phyloP scores from a whole-genome alignment of 2,888 invertebrate species.

The Chrysodeixis includens region DNA sequence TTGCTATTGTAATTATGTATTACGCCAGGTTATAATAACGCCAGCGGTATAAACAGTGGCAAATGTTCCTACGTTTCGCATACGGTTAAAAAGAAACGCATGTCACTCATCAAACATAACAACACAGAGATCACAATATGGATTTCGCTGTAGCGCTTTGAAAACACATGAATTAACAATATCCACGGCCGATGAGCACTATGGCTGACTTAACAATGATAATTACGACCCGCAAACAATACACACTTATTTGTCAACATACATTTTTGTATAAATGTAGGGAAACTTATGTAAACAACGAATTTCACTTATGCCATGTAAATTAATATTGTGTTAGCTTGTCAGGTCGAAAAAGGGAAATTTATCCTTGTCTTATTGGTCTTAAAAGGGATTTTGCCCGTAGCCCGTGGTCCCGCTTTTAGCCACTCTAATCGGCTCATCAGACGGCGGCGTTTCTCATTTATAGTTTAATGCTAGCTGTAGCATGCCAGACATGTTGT shows the following conservation, averaged over 20 bases:
- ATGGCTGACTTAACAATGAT: slow-evolving; percentile 8
- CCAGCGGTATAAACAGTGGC: not conserved
- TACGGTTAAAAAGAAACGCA: slow-evolving; percentile 6
- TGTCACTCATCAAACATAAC: slow-evolving; percentile 7
- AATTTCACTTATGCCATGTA: no score
- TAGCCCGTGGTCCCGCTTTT: not conserved
- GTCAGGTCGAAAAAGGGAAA: not conserved
- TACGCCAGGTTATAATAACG: not conserved
- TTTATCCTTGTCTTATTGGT: not conserved
- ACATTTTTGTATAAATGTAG: not conserved
- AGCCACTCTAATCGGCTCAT: not conserved
- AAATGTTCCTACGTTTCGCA: slow-evolving; percentile 19
- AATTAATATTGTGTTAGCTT: no score
- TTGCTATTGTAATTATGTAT: not conserved
- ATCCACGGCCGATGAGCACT: slow-evolving; percentile 8
- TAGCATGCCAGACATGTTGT: not conserved
- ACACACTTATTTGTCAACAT: not conserved
- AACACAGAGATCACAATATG: slow-evolving; percentile 14
- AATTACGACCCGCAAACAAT: not conserved
- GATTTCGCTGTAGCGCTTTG: slow-evolving; percentile 13
- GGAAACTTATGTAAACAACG: no score
- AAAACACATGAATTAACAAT: slow-evolving; percentile 34
- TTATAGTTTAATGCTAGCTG: not conserved
- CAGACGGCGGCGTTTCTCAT: not conserved
- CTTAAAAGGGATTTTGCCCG: not conserved